Evolutionary conservation across 2,797 vertebrate genomes (phyloP).

Genomic region (Lophotriccus pileatus): DNA sequence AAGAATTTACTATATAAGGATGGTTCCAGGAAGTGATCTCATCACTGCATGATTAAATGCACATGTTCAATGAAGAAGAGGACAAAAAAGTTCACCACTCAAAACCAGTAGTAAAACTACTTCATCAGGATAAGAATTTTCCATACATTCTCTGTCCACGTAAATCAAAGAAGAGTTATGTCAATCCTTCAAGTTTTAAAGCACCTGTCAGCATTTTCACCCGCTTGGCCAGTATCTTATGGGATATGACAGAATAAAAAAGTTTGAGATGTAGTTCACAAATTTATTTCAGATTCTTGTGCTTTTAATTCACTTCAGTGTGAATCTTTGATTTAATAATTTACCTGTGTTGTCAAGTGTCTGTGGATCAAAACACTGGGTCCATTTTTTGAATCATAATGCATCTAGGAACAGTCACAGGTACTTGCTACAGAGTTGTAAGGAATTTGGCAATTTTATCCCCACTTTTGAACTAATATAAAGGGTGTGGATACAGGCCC

Average conservation of each 20-base stretch:
- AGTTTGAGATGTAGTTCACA: background rate
- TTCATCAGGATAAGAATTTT: background rate
- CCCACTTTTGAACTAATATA: background rate
- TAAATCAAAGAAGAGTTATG: background rate
- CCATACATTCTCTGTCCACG: background rate
- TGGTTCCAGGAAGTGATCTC: background rate
- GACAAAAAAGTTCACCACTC: background rate
- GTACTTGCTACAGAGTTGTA: background rate
- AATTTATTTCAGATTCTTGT: background rate
- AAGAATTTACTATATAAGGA: background rate
- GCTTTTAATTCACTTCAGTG: background rate
- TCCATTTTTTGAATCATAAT: background rate
- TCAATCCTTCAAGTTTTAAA: background rate
- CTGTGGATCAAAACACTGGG: background rate
- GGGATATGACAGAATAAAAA: background rate
- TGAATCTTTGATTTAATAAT: background rate
- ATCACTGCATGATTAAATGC: background rate
- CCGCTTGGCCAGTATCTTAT: background rate
- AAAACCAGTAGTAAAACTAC: background rate
- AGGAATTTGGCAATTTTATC: background rate
- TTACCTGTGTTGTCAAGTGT: background rate
- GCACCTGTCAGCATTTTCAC: background rate
- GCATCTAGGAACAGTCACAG: background rate
- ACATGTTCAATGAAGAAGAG: background rate
- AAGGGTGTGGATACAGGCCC: background rate